Percentiles rank a stretch among this genome's conserved stretches.
Conservation (phyloP, 2,797 vertebrate genomes). For the Otus scops region DNA sequence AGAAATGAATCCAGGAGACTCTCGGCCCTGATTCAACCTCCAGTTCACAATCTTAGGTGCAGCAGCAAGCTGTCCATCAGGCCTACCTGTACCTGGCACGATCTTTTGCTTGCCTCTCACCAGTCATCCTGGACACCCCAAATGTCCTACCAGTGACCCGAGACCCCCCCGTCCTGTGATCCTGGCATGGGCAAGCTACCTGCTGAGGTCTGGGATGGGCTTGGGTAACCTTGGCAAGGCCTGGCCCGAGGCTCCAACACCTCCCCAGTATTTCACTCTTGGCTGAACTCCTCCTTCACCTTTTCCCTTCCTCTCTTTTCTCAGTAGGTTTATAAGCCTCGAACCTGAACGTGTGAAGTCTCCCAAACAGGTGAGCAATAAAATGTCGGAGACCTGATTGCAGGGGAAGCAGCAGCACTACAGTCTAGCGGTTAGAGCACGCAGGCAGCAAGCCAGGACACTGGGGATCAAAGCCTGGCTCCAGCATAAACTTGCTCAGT, state of each 20-base stretch:
- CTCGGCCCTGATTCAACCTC: slow-evolving; percentile 1
- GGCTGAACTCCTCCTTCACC: slow-evolving; percentile 24
- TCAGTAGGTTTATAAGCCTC: slow-evolving; percentile 8
- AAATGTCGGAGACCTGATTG: background rate
- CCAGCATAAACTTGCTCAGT: background rate
- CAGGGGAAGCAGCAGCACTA: background rate
- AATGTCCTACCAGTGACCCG: background rate
- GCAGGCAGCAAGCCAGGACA: background rate
- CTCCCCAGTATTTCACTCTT: background rate
- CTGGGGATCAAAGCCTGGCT: background rate
- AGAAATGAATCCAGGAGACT: slow-evolving; percentile 59
- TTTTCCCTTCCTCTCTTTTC: slow-evolving; percentile 22
- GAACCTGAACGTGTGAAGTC: background rate
- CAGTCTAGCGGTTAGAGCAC: background rate
- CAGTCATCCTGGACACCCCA: no score
- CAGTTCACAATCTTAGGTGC: background rate
- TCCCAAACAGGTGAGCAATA: slow-evolving; percentile 34
- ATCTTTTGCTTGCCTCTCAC: background rate
- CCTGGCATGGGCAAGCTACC: background rate
- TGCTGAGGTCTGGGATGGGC: background rate
- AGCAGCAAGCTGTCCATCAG: background rate
- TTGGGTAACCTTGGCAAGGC: background rate
- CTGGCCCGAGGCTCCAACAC: background rate
- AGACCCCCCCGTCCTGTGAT: background rate
- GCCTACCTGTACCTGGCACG: background rate